Evolutionary conservation across 2,888 invertebrate genomes (phyloP), one percentile per base, ranked within the genome.

Genomic region (Platycnemis pennipes): DNA sequence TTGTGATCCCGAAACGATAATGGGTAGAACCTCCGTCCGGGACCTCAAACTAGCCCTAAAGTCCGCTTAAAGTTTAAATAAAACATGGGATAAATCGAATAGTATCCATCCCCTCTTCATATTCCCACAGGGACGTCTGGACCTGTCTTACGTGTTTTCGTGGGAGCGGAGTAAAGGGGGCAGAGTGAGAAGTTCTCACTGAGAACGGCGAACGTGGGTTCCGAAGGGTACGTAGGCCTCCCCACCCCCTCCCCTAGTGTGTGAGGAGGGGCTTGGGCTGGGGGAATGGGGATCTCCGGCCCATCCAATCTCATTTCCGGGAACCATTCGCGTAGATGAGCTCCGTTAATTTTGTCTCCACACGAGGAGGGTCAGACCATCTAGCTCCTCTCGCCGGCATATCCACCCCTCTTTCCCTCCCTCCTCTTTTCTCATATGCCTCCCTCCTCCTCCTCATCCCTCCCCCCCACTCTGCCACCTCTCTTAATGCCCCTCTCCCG

Each of bases 221-320:
- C 26, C 26, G 63, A 63, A 63, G 77, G 11, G 31, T 77, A 37
- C 16, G 77, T 31, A 77, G 11, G 13, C 1, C 11, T 5, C 11
- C 37, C 16, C 13, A 8, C 49, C 16, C 37, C n/a, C n/a, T 22
- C 8, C 26, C 26, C 26, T 26, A 8, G 63, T 22, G n/a, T 7
- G 19, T 63, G 13, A 4, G 86, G 37, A 5, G 0, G 37, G 86
- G 42, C 37, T 4, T 4, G 31, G 45, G 19, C 2, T 26, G 44
- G 42, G 11, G 45, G 44, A n/a, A 31, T 0, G 8, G 26, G 0
- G 7, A 8, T n/a, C 46, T 44, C n/a, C 45, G 87, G 26, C 45
- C 87, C 87, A 87, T 87, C 87, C 87, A 87, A 87, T 87, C 87
- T 87, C 87, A 87, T 87, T 87, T 87, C 44, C 87, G 45, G 87